Evolutionary conservation across 2,113 vertebrate genomes (phyloP).

Genomic region (Podarcis cretensis): DNA sequence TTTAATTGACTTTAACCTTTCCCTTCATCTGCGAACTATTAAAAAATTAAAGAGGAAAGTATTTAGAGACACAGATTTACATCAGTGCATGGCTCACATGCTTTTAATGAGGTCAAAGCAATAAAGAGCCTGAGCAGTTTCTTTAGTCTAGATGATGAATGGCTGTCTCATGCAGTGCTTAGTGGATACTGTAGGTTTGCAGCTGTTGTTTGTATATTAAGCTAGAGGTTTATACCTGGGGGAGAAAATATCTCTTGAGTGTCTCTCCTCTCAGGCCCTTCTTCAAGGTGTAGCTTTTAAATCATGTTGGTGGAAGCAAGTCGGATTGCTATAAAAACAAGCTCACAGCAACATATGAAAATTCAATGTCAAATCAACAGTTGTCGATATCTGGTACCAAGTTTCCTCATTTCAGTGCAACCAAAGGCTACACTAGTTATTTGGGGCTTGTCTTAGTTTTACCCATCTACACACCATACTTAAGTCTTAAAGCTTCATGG

Average conservation of each 20-base stretch:
- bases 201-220: conserved; percentile 45
- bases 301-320: background rate
- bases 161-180: conserved; percentile 74
- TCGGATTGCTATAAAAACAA: background rate
- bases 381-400: background rate
- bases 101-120: conserved; percentile 79
- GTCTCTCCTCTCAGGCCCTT: background rate
- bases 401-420: background rate
- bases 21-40: conserved; percentile 71
- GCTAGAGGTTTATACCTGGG: conserved; percentile 17
- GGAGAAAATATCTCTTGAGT: background rate
- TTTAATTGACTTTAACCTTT: conserved; percentile 79
- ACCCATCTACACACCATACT: background rate
- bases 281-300: background rate
- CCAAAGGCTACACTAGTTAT: background rate
- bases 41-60: conserved; percentile 74
- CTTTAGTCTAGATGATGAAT: conserved; percentile 82
- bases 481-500: background rate
- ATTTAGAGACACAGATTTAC: conserved; percentile 76
- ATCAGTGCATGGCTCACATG: conserved; percentile 63
- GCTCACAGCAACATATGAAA: background rate
- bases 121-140: conserved; percentile 73
- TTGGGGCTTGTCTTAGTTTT: background rate
- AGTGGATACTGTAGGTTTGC: background rate
- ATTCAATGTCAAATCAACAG: background rate